Percentiles rank a stretch among this genome's conserved stretches.
Evolutionary conservation across 2,113 vertebrate genomes (phyloP).

Genomic region (Alexandromys fortis): DNA sequence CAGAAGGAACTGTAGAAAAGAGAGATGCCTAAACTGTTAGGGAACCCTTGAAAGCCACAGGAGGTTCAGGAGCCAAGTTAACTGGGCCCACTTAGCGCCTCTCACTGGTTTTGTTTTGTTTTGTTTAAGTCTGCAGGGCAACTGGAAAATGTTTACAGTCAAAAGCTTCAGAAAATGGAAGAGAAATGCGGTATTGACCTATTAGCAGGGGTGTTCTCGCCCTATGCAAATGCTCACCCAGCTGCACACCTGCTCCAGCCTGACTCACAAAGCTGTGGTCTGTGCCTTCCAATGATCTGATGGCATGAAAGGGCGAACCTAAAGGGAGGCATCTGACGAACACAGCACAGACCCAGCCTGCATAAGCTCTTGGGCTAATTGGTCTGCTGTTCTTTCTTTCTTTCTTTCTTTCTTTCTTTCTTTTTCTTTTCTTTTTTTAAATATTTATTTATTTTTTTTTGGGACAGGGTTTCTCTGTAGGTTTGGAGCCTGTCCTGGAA

Average conservation of each 20-base stretch:
- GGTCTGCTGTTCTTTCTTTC: too few species aligned
- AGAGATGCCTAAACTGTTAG: constrained; percentile 29
- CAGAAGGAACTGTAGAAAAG: background rate
- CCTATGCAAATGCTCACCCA: background rate
- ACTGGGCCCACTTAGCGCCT: background rate
- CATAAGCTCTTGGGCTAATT: too few species aligned
- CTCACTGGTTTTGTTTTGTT: background rate
- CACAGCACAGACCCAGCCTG: background rate
- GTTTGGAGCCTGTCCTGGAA: too few species aligned
- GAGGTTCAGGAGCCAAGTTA: background rate
- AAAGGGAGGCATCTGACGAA: background rate
- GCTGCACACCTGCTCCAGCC: background rate
- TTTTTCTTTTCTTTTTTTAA: too few species aligned
- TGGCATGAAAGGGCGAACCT: background rate
- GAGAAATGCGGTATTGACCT: background rate
- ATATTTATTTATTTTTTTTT: too few species aligned
- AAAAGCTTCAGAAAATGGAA: background rate
- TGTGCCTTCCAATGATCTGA: background rate
- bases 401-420: too few species aligned
- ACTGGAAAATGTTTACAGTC: background rate
- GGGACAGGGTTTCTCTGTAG: too few species aligned
- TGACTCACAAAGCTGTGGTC: background rate
- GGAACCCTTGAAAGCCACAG: constrained; percentile 18
- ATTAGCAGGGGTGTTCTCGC: background rate
- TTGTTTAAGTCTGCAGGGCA: background rate